A percentile compares a stretch with the other conserved stretches of the same genome.
phyloP scores from a whole-genome alignment of 2,888 invertebrate genomes.

The Erebia palarica region DNA sequence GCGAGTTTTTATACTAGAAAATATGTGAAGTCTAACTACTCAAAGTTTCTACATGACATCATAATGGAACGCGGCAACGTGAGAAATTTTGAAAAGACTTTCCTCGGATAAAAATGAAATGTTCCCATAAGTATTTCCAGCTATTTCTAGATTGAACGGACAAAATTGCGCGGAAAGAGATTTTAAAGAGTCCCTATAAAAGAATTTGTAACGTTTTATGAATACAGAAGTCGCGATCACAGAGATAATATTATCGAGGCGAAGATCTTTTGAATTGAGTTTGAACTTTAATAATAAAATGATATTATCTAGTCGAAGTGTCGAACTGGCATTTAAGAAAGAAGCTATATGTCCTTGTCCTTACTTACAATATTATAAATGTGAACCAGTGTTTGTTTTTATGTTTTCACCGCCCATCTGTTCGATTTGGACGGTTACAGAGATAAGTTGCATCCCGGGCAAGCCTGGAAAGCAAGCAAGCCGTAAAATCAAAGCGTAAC shows the following conservation, averaged over 20 bases:
- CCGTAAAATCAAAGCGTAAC: no score
- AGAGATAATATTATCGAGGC: slow-evolving; percentile 28
- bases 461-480: no score
- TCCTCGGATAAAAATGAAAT: slow-evolving; percentile 1
- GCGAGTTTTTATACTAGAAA: neutral
- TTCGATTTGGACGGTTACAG: no score
- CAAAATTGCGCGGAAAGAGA: slow-evolving; percentile 44
- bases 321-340: neutral
- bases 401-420: no score
- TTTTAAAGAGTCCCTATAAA: slow-evolving; percentile 75
- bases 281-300: slow-evolving; percentile 34
- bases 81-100: slow-evolving; percentile 1
- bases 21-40: neutral
- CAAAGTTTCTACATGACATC: neutral
- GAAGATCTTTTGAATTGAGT: slow-evolving; percentile 28
- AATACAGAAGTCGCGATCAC: slow-evolving; percentile 48
- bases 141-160: slow-evolving; percentile 1
- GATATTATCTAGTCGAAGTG: slow-evolving; percentile 1
- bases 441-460: no score
- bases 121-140: neutral
- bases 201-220: slow-evolving; percentile 68
- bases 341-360: neutral
- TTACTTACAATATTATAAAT: no score
- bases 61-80: slow-evolving; percentile 2
- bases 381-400: no score